A percentile compares a stretch with the other conserved stretches of the same genome.
Conservation (phyloP, 2,113 vertebrate genomes). For the Isichthys henryi region DNA sequence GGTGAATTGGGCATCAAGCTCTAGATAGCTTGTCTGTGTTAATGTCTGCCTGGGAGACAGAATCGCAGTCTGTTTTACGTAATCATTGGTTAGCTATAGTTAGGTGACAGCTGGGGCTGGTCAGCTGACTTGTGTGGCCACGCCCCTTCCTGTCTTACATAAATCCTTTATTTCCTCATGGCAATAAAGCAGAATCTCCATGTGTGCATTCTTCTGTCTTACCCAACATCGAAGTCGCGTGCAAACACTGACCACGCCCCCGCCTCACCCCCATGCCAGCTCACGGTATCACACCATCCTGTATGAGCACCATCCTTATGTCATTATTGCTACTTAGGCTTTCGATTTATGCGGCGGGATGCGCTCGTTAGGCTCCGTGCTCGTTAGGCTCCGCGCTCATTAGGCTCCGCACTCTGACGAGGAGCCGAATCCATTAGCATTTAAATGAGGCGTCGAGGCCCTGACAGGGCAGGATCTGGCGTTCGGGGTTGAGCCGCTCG, state of each 20-base stretch:
- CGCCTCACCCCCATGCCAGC: not conserved
- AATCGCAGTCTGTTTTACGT: not conserved
- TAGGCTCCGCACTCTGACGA: constrained; percentile 43
- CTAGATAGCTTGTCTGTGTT: not conserved
- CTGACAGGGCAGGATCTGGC: not conserved
- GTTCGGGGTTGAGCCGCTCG: not conserved
- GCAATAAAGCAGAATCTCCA: not conserved
- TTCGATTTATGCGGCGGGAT: constrained; percentile 37
- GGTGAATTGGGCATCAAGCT: not conserved
- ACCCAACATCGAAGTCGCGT: constrained; percentile 16
- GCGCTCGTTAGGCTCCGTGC: constrained; percentile 41
- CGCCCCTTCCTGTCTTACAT: not conserved
- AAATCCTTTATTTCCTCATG: not conserved
- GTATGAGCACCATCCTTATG: constrained; percentile 33
- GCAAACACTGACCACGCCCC: not conserved
- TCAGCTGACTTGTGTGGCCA: not conserved
- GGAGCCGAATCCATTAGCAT: constrained; percentile 50
- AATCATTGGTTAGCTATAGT: not conserved
- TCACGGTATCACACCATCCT: constrained; percentile 28
- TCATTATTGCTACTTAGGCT: constrained; percentile 40
- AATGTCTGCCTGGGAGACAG: not conserved
- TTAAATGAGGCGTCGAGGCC: constrained; percentile 41
- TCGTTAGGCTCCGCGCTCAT: constrained; percentile 32
- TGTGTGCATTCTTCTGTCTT: not conserved
- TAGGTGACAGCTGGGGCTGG: not conserved